These are phyloP conservation scores for Rhizomys pruinosus DNA, from an alignment of 2,113 vertebrate genomes.

Conservation along the genomic window DNA sequence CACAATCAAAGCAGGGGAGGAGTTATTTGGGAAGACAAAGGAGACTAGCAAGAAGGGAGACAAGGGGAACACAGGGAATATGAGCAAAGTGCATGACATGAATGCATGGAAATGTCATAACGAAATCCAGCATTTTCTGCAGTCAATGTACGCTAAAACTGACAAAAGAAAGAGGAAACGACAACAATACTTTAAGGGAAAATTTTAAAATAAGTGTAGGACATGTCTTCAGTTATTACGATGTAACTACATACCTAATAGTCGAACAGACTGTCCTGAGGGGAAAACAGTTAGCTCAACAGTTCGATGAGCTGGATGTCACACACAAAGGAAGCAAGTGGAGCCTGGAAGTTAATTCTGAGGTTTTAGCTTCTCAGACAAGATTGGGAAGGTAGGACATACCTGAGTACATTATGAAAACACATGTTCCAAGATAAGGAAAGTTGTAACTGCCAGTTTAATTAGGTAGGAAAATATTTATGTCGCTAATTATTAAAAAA, in stretches of 20 bases:
- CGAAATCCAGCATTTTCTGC: not conserved
- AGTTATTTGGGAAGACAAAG: not conserved
- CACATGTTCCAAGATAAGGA: conserved; percentile 45
- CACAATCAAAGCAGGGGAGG: not conserved
- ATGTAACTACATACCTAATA: not conserved
- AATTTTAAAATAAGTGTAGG: not conserved
- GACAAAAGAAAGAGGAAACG: not conserved
- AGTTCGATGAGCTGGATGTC: not conserved
- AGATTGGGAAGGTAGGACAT: not conserved
- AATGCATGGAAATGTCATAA: not conserved
- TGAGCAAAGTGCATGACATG: not conserved
- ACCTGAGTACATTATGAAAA: not conserved
- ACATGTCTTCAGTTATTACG: not conserved
- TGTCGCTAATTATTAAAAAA: conserved; percentile 20
- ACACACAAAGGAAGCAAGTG: not conserved
- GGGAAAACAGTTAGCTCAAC: not conserved
- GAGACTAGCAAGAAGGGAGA: not conserved
- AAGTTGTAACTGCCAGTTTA: conserved; percentile 11
- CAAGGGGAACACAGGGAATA: not conserved
- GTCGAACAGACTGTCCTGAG: too few relatives aligned
- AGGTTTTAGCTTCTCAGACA: not conserved
- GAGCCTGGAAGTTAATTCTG: not conserved
- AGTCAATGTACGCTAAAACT: not conserved
- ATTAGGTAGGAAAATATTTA: conserved; percentile 17
- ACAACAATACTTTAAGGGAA: not conserved